A percentile compares a stretch with the other conserved stretches of the same genome.
These are phyloP conservation scores for Genyomyrus donnyi DNA, from an alignment of 2,113 vertebrate species.

Conservation along the genomic window DNA sequence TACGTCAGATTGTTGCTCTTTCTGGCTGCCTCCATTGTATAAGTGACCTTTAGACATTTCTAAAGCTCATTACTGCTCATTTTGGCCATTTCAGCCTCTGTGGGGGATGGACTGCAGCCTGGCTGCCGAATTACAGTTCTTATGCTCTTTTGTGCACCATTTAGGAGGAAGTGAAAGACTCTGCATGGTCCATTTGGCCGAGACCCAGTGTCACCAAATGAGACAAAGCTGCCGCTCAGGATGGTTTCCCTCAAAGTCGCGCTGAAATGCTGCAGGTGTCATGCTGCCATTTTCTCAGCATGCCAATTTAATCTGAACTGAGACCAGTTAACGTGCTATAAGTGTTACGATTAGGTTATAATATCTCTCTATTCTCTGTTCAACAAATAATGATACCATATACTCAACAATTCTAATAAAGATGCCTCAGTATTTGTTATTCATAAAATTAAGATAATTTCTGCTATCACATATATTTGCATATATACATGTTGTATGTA, in stretches of 20 bases:
- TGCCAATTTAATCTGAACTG: background rate
- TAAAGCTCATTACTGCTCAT: constrained; percentile 59
- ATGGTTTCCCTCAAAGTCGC: background rate
- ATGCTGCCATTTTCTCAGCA: background rate
- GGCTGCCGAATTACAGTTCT: constrained; percentile 26
- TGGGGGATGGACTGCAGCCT: constrained; percentile 39
- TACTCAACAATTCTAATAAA: background rate
- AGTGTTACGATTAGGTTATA: background rate
- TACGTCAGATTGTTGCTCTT: constrained; percentile 28
- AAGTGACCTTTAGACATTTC: constrained; percentile 58
- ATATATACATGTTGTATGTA: background rate
- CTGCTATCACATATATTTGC: background rate
- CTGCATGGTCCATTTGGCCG: background rate
- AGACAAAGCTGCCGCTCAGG: background rate
- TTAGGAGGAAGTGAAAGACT: constrained; percentile 19
- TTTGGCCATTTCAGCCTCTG: constrained; percentile 39
- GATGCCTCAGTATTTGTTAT: background rate
- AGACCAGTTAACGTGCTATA: background rate
- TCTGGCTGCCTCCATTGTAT: constrained; percentile 38
- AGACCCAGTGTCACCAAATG: background rate
- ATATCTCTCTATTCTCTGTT: background rate
- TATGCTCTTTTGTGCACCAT: constrained; percentile 9
- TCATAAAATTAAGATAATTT: background rate
- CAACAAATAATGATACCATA: background rate
- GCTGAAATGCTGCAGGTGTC: background rate